Percentiles rank a stretch among this genome's conserved stretches.
phyloP scores from a whole-genome alignment of 1,140 invertebrate species.

The Cepaea nemoralis region DNA sequence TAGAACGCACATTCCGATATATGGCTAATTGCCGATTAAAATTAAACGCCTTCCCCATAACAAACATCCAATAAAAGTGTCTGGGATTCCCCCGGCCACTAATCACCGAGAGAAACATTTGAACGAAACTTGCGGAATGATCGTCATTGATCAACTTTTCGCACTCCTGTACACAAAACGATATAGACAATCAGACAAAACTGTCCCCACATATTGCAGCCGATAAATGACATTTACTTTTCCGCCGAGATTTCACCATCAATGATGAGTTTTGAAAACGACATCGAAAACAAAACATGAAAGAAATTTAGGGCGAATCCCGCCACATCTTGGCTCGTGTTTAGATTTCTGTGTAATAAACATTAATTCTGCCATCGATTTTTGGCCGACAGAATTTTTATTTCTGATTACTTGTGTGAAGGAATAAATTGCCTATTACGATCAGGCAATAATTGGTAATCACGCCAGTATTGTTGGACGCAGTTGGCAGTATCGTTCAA shows the following conservation, averaged over 20 bases:
- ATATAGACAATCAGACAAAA: slow-evolving; percentile 1
- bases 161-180: background rate
- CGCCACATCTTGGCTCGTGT: background rate
- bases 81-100: too few relatives aligned
- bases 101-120: too few relatives aligned
- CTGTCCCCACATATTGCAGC: background rate
- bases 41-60: too few relatives aligned
- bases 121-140: too few relatives aligned
- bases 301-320: background rate
- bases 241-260: background rate
- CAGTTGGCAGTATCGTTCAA: background rate
- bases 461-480: background rate
- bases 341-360: slow-evolving; percentile 15
- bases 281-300: slow-evolving; percentile 9
- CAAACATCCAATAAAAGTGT: too few relatives aligned
- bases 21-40: background rate
- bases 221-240: slow-evolving; percentile 17
- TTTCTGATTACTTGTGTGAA: slow-evolving; percentile 21
- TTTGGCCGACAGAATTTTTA: background rate
- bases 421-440: slow-evolving; percentile 21
- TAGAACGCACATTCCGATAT: too few relatives aligned
- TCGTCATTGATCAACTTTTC: too few relatives aligned
- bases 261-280: slow-evolving; percentile 29
- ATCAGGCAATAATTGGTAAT: slow-evolving; percentile 1
- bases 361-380: slow-evolving; percentile 21